Conservation (phyloP, 1,140 invertebrate genomes). For the Palaemon carinicauda region DNA sequence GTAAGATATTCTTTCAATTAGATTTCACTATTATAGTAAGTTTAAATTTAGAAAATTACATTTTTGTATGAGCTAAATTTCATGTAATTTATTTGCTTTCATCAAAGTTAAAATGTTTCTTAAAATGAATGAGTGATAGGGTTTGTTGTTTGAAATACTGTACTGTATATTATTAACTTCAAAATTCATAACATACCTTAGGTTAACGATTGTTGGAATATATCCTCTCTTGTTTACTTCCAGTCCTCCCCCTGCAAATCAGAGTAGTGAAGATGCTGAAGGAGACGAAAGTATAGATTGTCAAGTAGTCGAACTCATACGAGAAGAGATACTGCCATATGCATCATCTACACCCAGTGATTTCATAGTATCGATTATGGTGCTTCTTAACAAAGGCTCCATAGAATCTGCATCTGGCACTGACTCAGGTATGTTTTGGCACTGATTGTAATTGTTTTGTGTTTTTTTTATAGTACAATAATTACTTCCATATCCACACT, state of each 20-base stretch:
- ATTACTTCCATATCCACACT: no score
- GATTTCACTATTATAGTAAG: not conserved
- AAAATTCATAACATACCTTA: not conserved
- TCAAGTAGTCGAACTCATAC: slow-evolving; percentile 84
- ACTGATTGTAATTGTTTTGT: not conserved
- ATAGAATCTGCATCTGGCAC: slow-evolving; percentile 85
- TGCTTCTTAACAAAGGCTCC: slow-evolving; percentile 91
- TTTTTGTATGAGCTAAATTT: no score
- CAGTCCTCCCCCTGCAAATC: slow-evolving; percentile 71
- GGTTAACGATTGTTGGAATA: not conserved
- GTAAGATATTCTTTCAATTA: slow-evolving; percentile 63
- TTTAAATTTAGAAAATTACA: no score
- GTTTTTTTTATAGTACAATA: no score
- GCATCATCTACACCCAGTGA: slow-evolving; percentile 81
- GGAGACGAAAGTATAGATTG: slow-evolving; percentile 86
- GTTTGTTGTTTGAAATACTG: no score
- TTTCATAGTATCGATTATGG: slow-evolving; percentile 86
- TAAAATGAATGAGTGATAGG: no score
- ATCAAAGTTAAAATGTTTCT: no score
- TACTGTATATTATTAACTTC: no score
- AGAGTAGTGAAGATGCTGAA: slow-evolving; percentile 82
- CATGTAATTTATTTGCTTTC: no score
- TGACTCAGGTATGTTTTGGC: slow-evolving; percentile 57
- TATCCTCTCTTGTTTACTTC: slow-evolving; percentile 44
- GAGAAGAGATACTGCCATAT: slow-evolving; percentile 86